Evolutionary conservation across 2,797 vertebrate species (phyloP).

Genomic region (Lagocephalus sceleratus): DNA sequence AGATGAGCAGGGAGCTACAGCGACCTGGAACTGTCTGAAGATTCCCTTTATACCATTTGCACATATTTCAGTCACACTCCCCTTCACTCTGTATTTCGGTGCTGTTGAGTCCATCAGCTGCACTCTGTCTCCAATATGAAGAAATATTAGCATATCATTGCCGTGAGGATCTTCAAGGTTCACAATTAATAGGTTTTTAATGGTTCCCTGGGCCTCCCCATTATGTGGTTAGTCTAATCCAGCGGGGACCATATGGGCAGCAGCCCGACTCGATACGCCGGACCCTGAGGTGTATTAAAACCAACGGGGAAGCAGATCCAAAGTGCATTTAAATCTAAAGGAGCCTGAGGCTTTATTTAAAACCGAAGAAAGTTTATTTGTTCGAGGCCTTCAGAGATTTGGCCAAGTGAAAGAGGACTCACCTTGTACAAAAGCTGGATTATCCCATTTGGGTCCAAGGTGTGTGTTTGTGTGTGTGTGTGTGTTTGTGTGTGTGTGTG

Average conservation of each 20-base stretch:
- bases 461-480: conserved; percentile 2
- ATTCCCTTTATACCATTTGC: conserved; percentile 27
- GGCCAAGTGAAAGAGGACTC: conserved; percentile 28
- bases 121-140: conserved; percentile 39
- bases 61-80: conserved; percentile 13
- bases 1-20: conserved; percentile 42
- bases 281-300: conserved; percentile 60
- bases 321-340: conserved; percentile 59
- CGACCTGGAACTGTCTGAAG: conserved; percentile 45
- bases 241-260: conserved; percentile 71
- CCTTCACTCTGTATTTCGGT: conserved; percentile 25
- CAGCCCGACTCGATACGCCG: conserved; percentile 54
- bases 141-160: conserved; percentile 74
- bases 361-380: conserved; percentile 69
- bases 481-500: conserved; percentile 2
- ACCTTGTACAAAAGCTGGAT: conserved; percentile 43
- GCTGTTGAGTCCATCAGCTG: conserved; percentile 20
- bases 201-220: conserved; percentile 65
- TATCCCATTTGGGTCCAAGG: conserved; percentile 21
- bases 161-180: conserved; percentile 60
- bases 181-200: conserved; percentile 78
- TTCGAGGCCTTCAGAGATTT: conserved; percentile 47
- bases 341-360: conserved; percentile 62
- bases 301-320: conserved; percentile 38
- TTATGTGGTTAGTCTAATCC: conserved; percentile 69